phyloP scores from a whole-genome alignment of 2,113 vertebrate genomes.

The Tiliqua scincoides region DNA sequence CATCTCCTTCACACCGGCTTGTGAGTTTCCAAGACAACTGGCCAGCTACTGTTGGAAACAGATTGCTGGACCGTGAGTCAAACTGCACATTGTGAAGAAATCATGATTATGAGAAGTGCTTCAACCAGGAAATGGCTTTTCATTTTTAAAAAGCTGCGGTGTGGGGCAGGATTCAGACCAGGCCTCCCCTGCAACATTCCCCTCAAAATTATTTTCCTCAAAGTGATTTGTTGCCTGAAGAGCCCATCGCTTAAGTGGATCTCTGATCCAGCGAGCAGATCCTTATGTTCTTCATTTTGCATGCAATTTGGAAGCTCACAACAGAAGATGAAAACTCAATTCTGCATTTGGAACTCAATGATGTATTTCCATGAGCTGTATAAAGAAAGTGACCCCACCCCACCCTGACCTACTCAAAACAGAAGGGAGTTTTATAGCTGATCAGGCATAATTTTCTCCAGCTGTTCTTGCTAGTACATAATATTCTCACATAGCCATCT shows the following conservation, averaged over 20 bases:
- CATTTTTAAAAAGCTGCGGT: too few relatives aligned
- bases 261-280: background rate
- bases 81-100: too few relatives aligned
- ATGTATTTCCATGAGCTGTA: background rate
- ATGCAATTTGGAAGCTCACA: background rate
- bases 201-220: too few relatives aligned
- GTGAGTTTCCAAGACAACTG: background rate
- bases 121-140: too few relatives aligned
- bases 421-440: background rate
- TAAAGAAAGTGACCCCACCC: background rate
- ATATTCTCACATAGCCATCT: conserved; percentile 12
- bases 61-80: background rate
- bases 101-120: too few relatives aligned
- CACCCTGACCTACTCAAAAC: background rate
- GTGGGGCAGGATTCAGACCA: too few relatives aligned
- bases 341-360: background rate
- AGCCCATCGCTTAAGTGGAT: background rate
- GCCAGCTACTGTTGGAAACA: background rate
- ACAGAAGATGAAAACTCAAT: background rate
- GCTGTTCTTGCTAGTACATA: conserved; percentile 42
- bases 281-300: background rate
- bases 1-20: background rate
- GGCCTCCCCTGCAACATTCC: too few relatives aligned
- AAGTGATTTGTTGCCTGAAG: too few relatives aligned
- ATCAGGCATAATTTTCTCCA: conserved; percentile 22